These are phyloP conservation scores for Amphilophus citrinellus DNA, from an alignment of 2,113 vertebrate species.

Conservation along the genomic window DNA sequence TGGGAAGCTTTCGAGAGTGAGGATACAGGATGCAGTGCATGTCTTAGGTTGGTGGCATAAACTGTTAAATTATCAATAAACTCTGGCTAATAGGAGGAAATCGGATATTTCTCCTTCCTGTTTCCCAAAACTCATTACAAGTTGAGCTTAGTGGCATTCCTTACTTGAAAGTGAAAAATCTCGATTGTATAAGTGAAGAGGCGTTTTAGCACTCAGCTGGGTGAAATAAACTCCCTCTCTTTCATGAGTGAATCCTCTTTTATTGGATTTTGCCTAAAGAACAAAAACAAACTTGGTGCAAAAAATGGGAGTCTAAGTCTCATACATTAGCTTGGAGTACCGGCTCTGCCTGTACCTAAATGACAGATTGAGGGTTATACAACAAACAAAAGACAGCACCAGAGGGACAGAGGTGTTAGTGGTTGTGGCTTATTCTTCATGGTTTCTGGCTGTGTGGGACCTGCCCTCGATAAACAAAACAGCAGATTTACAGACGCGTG, in stretches of 20 bases:
- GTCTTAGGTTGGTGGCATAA: constrained; percentile 6
- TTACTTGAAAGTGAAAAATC: constrained; percentile 51
- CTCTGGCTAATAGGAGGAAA: constrained; percentile 39
- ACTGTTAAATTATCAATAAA: constrained; percentile 44
- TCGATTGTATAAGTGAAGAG: constrained; percentile 51
- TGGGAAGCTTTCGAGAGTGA: constrained; percentile 2
- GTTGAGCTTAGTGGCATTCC: constrained; percentile 37
- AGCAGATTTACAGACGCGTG: constrained; percentile 1
- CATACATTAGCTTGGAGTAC: constrained; percentile 7
- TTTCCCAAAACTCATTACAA: constrained; percentile 51
- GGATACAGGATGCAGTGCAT: background rate
- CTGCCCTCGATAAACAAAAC: constrained; percentile 44
- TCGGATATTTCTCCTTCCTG: constrained; percentile 35
- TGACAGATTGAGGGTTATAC: constrained; percentile 57
- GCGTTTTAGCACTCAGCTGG: constrained; percentile 49
- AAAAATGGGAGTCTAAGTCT: constrained; percentile 12
- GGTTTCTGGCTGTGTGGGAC: constrained; percentile 40
- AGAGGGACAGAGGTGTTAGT: constrained; percentile 31
- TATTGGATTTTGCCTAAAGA: constrained; percentile 65
- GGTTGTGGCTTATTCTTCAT: constrained; percentile 36
- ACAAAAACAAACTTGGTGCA: constrained; percentile 48
- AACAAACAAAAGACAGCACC: constrained; percentile 59
- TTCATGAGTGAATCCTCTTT: constrained; percentile 57
- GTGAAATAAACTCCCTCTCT: constrained; percentile 53
- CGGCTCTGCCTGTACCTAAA: constrained; percentile 6